Percentiles rank a stretch among this genome's conserved stretches.
phyloP scores from a whole-genome alignment of 1,140 invertebrate species.

The Drosophila busckii region DNA sequence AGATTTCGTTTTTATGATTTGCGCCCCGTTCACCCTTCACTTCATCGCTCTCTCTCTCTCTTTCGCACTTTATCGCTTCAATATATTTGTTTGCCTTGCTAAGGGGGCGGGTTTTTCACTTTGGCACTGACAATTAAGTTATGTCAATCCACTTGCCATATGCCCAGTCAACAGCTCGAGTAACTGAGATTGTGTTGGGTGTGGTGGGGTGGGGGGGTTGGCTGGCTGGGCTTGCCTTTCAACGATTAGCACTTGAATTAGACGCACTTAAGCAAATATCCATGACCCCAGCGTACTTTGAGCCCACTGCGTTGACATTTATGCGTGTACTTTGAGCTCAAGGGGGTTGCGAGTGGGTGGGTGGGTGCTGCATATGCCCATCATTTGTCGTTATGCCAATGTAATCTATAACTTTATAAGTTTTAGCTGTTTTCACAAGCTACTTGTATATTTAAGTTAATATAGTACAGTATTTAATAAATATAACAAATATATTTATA shows the following conservation, averaged over 20 bases:
- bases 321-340: too few species aligned
- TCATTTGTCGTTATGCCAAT: too few species aligned
- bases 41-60: background rate
- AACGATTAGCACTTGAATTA: slow-evolving; percentile 14
- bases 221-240: slow-evolving; percentile 6
- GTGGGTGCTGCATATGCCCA: too few species aligned
- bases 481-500: too few species aligned
- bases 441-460: too few species aligned
- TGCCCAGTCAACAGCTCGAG: slow-evolving; percentile 15
- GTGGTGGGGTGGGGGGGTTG: background rate
- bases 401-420: too few species aligned
- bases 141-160: slow-evolving; percentile 53
- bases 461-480: too few species aligned
- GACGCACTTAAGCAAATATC: slow-evolving; percentile 15
- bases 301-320: slow-evolving; percentile 1
- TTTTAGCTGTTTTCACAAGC: too few species aligned
- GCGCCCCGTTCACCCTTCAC: slow-evolving; percentile 29
- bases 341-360: too few species aligned
- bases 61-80: background rate
- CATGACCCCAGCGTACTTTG: slow-evolving; percentile 3
- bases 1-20: slow-evolving; percentile 62
- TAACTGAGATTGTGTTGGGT: background rate
- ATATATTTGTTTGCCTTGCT: slow-evolving; percentile 10
- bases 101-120: slow-evolving; percentile 23
- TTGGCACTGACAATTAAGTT: slow-evolving; percentile 39